A percentile compares a stretch with the other conserved stretches of the same genome.
These are phyloP conservation scores for Glyptemys insculpta DNA, from an alignment of 2,797 vertebrate species.

Conservation along the genomic window DNA sequence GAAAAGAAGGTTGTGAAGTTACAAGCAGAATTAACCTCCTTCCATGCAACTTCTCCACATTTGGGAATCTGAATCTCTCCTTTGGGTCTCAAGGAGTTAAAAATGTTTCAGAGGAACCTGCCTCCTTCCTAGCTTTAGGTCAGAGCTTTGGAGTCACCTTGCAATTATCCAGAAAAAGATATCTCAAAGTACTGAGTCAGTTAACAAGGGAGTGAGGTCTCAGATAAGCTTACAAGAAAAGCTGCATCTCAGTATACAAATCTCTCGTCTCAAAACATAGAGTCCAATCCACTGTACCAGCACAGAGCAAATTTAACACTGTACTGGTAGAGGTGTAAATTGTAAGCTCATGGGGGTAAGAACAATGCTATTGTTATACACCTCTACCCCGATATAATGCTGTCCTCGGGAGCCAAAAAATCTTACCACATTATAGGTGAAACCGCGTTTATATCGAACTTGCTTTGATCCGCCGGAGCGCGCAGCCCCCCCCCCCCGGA, in stretches of 20 bases:
- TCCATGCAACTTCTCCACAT: neutral
- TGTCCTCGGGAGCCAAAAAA: no score
- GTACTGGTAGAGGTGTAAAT: rapidly evolving
- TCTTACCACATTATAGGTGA: no score
- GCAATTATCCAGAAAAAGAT: neutral
- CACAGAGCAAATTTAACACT: rapidly evolving
- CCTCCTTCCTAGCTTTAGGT: rapidly evolving
- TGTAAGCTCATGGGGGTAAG: neutral
- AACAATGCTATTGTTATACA: neutral
- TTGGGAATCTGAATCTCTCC: neutral
- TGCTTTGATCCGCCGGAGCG: no score
- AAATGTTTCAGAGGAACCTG: neutral
- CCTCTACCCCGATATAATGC: no score
- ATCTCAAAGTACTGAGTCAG: neutral
- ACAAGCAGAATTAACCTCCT: neutral
- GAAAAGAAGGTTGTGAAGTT: neutral
- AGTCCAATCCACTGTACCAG: neutral
- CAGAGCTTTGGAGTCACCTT: neutral
- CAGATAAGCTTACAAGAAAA: neutral
- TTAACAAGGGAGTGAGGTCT: neutral
- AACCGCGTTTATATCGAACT: no score
- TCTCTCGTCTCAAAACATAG: neutral
- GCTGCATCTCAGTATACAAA: neutral
- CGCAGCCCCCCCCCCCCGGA: no score
- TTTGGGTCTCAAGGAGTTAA: neutral